phyloP scores from a whole-genome alignment of 2,888 invertebrate genomes.

The Euplagia quadripunctaria region DNA sequence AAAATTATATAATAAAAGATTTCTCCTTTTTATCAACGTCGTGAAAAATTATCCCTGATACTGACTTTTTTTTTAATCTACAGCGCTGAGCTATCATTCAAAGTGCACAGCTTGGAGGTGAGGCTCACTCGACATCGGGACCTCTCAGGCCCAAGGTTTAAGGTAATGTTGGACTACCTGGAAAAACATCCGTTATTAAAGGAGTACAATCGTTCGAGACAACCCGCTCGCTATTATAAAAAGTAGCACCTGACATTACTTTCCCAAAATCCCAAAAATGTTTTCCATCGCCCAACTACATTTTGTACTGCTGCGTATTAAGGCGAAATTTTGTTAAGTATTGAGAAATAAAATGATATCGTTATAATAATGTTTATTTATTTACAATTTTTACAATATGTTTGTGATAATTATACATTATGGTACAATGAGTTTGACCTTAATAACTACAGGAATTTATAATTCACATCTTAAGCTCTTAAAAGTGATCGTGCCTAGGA shows the following conservation, averaged over 20 bases:
- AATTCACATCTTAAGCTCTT: neutral
- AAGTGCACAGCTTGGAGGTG: slow-evolving; percentile 88
- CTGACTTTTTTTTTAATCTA: neutral
- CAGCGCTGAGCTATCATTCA: slow-evolving; percentile 80
- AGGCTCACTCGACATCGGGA: slow-evolving; percentile 88
- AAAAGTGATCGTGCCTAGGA: neutral
- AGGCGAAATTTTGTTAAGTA: neutral
- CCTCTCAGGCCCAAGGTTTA: slow-evolving; percentile 83
- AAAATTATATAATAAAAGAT: too few species aligned
- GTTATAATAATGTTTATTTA: neutral
- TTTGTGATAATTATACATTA: neutral
- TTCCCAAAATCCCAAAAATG: neutral
- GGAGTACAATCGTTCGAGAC: slow-evolving; percentile 66
- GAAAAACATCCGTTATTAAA: slow-evolving; percentile 76
- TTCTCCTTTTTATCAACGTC: too few species aligned
- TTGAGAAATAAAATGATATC: neutral
- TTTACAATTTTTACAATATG: neutral
- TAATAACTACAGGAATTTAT: neutral
- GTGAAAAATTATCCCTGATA: too few species aligned
- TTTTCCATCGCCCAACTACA: neutral
- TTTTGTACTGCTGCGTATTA: neutral
- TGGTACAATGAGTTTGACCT: neutral
- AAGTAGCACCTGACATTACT: neutral
- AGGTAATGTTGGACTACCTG: slow-evolving; percentile 72
- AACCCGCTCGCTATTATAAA: slow-evolving; percentile 47